Evolutionary conservation across 2,888 invertebrate genomes (phyloP), one percentile per base, ranked within the genome.

Genomic region (Trachelus troglodyta): DNA sequence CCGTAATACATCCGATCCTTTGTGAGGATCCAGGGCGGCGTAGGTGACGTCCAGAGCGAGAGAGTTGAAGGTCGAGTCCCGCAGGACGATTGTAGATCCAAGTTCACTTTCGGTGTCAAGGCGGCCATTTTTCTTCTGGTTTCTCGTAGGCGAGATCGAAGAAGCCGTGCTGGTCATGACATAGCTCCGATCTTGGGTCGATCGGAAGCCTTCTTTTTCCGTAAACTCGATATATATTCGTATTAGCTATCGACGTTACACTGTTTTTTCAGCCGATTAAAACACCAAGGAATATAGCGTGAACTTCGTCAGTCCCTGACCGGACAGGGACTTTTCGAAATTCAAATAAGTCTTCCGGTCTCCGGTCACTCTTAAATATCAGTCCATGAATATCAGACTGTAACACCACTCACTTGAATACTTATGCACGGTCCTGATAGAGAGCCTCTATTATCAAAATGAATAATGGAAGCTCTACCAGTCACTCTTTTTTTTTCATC

Each of bases 1-100:
- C 56, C 23, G 23, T 9, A 56, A 2, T 23, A 56, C 56, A 2
- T 56, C 23, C 23, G 56, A 23, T 56, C 23, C 56, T 56, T 56
- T 56, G 56, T 56, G 9, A 56, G 56, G 56, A 23, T 56, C 56
- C 56, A 56, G 56, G 33, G 71, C 71, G 69, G 85, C 85, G 73
- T 85, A 86, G 11, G 91, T 89, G 34, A 89, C 91, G 37, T 91
- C 88, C 71, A 91, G 81, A 0, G 89, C 91, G 40, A 91, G 81
- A 11, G 85, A 85, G 69, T 87, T 86, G 79, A 91, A 91, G 6
- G 87, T 85, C 30, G 88, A 85, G 4, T 84, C 83, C 15, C 85
- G 83, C 31, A 85, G 82, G 3, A 85, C 84, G 76, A 83, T 82
- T 69, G 86, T 83, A 15, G 80, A 74, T 12, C 81, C 84, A 73